Evolutionary conservation across 2,797 vertebrate species (phyloP).

Genomic region (Gorsachius magnificus): DNA sequence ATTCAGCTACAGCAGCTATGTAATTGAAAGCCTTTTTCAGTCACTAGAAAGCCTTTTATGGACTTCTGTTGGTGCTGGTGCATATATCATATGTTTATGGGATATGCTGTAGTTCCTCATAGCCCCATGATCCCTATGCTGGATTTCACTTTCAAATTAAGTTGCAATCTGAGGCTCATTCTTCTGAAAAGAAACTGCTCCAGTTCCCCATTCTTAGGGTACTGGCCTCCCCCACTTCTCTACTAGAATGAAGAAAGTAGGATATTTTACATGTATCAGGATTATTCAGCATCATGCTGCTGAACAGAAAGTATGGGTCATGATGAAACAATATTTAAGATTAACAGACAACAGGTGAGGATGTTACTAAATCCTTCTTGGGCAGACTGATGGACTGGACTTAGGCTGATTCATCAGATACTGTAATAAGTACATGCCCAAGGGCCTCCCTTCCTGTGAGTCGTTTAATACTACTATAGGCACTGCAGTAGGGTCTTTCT

Average conservation of each 20-base stretch:
- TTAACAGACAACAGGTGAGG: not conserved
- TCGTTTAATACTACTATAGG: not conserved
- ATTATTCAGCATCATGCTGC: not conserved
- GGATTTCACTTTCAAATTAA: not conserved
- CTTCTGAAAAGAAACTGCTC: not conserved
- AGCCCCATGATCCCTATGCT: not conserved
- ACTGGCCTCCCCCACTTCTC: not conserved
- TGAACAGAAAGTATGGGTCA: not conserved
- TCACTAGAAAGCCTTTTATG: not conserved
- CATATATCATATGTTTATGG: not conserved
- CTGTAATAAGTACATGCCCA: not conserved
- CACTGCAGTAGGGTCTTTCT: not conserved
- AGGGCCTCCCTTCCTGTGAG: not conserved
- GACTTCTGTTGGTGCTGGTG: not conserved
- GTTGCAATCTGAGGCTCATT: not conserved
- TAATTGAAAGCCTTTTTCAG: not conserved
- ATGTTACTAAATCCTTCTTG: not conserved
- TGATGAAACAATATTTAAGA: not conserved
- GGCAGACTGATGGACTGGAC: not conserved
- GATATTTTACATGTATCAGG: not conserved
- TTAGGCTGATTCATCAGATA: not conserved
- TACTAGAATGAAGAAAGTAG: not conserved
- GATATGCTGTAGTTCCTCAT: not conserved
- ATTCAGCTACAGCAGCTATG: not conserved
- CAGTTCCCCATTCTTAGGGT: not conserved